Conservation (phyloP, 2,888 invertebrate genomes). For the Escarpia spicata region DNA sequence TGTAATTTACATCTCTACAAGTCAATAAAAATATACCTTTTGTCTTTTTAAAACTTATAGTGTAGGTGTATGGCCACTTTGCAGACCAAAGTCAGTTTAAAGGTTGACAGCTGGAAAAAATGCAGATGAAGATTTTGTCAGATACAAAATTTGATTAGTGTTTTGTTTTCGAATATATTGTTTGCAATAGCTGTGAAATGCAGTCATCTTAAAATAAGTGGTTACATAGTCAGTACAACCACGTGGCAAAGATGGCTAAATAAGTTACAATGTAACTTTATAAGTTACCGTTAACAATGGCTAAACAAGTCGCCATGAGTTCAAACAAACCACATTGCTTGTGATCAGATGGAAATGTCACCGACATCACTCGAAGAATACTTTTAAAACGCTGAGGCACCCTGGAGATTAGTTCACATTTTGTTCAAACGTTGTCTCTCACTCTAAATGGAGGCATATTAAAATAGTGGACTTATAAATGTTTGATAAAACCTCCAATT, state of each 20-base stretch:
- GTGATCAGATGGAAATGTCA: background rate
- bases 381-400: no score
- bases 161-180: background rate
- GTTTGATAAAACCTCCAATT: background rate
- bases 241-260: background rate
- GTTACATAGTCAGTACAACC: background rate
- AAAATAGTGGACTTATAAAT: background rate
- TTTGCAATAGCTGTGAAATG: background rate
- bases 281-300: background rate
- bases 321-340: background rate
- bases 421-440: background rate
- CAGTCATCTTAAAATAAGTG: background rate
- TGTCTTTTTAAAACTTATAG: background rate
- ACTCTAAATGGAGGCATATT: background rate
- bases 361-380: no score
- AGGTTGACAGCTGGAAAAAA: background rate
- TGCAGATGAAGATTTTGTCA: background rate
- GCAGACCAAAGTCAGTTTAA: background rate
- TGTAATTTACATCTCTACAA: background rate
- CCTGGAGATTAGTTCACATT: background rate
- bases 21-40: slow-evolving; percentile 7
- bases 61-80: background rate
- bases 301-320: background rate
- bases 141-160: background rate
- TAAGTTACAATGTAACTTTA: background rate